Conservation (phyloP, 1,140 invertebrate species). For the Cotesia vestalis region DNA sequence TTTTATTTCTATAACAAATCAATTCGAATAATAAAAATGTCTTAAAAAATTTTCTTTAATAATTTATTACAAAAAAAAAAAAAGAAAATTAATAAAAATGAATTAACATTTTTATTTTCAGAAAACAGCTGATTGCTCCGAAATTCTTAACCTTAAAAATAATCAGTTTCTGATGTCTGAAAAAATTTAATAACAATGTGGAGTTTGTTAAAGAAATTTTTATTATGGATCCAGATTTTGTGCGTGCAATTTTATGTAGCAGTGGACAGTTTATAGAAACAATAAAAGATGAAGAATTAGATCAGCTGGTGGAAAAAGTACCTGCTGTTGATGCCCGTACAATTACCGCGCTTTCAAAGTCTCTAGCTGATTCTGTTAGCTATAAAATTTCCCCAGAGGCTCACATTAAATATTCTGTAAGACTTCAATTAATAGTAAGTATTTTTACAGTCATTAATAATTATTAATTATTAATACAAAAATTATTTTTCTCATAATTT, state of each 20-base stretch:
- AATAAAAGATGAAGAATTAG: constrained; percentile 2
- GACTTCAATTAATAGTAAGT: constrained; percentile 40
- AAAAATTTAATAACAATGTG: not conserved
- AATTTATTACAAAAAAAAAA: too few relatives aligned
- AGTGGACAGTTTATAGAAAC: constrained; percentile 5
- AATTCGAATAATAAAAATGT: too few relatives aligned
- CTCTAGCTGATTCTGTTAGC: constrained; percentile 32
- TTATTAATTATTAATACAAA: too few relatives aligned
- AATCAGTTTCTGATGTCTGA: too few relatives aligned
- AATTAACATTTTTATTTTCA: too few relatives aligned
- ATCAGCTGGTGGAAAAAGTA: constrained; percentile 23
- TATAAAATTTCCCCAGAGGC: constrained; percentile 39
- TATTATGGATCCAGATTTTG: constrained; percentile 28
- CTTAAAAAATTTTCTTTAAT: too few relatives aligned
- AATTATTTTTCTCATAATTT: too few relatives aligned
- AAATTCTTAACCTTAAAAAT: too few relatives aligned
- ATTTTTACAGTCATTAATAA: too few relatives aligned
- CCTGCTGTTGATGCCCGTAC: constrained; percentile 22
- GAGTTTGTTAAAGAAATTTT: constrained; percentile 2
- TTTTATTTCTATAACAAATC: too few relatives aligned
- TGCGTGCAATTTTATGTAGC: constrained; percentile 20
- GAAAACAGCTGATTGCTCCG: too few relatives aligned
- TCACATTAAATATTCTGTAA: constrained; percentile 38
- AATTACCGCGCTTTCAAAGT: constrained; percentile 26
- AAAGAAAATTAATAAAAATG: too few relatives aligned